Evolutionary conservation across 2,888 invertebrate genomes (phyloP).

Genomic region (Uloborus plumipes): DNA sequence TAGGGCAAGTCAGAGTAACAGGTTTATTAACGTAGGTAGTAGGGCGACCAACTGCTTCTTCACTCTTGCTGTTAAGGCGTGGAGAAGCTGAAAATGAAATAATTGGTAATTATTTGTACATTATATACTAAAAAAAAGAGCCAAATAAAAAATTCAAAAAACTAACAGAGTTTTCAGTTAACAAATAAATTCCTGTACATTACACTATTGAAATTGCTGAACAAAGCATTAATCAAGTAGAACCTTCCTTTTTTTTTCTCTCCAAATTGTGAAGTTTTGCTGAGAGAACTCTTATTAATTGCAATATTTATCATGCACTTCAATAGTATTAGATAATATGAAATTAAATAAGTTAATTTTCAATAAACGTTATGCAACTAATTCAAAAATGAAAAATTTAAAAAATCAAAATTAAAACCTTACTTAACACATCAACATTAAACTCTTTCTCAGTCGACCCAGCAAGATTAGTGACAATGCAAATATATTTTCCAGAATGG

Average conservation of each 20-base stretch:
- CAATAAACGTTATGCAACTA: not conserved
- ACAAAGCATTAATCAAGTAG: no score
- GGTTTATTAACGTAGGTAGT: constrained; percentile 64
- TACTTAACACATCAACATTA: constrained; percentile 57
- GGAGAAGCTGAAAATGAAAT: constrained; percentile 39
- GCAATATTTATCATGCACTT: no score
- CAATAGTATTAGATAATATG: not conserved
- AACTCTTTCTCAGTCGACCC: constrained; percentile 73
- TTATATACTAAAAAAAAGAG: not conserved
- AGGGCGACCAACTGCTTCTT: constrained; percentile 23
- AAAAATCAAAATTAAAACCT: not conserved
- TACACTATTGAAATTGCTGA: no score
- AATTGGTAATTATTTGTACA: not conserved
- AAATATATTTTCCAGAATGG: constrained; percentile 76
- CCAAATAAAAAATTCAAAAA: no score
- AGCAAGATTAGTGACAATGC: constrained; percentile 76
- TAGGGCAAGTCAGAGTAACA: constrained; percentile 70
- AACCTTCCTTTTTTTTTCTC: no score
- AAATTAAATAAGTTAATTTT: not conserved
- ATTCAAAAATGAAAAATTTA: not conserved
- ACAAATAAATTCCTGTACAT: no score
- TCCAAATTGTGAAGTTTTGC: no score
- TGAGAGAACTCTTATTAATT: no score
- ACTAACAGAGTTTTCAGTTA: no score
- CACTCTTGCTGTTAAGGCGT: constrained; percentile 16